A percentile compares a stretch with the other conserved stretches of the same genome.
phyloP scores from a whole-genome alignment of 1,140 invertebrate species.

The Sycophila sp. region DNA sequence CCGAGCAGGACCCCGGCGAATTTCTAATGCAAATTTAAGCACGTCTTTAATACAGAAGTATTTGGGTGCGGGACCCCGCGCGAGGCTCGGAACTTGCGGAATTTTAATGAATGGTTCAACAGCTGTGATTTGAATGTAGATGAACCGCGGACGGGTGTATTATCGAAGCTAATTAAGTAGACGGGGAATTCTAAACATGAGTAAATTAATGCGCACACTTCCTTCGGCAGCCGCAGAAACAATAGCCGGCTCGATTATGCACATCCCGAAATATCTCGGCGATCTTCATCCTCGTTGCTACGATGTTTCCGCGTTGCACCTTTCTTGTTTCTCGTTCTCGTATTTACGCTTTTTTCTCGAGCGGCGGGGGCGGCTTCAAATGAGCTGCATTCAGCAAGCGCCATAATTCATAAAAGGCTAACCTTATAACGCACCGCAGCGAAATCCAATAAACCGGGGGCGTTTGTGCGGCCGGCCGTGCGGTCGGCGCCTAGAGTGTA shows the following conservation, averaged over 20 bases:
- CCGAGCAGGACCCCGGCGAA: too few relatives aligned
- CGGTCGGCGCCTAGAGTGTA: background rate
- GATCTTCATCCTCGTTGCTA: too few relatives aligned
- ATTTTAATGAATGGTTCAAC: conserved; percentile 30
- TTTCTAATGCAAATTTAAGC: conserved; percentile 30
- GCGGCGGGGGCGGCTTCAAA: background rate
- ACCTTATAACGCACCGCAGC: conserved; percentile 27
- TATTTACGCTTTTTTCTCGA: too few relatives aligned
- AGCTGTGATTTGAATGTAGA: conserved; percentile 31
- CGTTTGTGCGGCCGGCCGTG: background rate
- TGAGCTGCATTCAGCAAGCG: background rate
- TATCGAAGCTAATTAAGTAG: conserved; percentile 6
- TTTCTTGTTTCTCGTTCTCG: too few relatives aligned
- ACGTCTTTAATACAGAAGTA: conserved; percentile 6
- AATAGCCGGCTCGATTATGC: background rate
- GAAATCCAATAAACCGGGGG: conserved; percentile 32
- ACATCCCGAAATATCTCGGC: too few relatives aligned
- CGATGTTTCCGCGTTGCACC: too few relatives aligned
- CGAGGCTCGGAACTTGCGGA: conserved; percentile 15
- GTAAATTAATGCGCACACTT: too few relatives aligned
- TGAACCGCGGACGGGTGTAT: background rate
- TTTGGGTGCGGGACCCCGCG: background rate
- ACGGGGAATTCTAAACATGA: background rate
- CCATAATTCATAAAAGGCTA: conserved; percentile 37
- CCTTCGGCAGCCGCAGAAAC: background rate